phyloP scores from a whole-genome alignment of 2,888 invertebrate species.

The Heliconius ethilla region DNA sequence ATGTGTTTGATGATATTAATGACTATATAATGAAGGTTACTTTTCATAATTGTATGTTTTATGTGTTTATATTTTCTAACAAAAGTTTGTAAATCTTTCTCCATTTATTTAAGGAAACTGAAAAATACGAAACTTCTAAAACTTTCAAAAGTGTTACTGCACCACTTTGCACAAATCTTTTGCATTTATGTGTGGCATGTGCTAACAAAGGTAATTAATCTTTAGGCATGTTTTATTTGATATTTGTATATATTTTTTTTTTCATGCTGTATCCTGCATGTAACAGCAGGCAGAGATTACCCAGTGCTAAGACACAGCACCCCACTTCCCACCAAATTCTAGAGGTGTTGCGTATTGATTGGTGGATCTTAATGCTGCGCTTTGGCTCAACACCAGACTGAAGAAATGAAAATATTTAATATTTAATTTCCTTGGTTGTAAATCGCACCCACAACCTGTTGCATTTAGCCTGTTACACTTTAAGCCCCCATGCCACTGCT shows the following conservation, averaged over 20 bases:
- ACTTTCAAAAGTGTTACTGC: constrained; percentile 64
- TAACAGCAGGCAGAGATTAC: no score
- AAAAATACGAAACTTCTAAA: constrained; percentile 75
- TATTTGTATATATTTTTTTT: not conserved
- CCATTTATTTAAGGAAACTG: constrained; percentile 70
- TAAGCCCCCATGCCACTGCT: no score
- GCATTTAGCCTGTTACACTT: no score
- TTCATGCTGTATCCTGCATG: no score
- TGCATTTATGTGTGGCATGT: constrained; percentile 69
- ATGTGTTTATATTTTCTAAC: not conserved
- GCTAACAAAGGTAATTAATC: constrained; percentile 70
- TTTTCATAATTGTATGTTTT: not conserved
- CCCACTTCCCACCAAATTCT: no score
- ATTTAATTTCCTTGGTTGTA: no score
- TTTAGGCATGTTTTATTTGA: not conserved
- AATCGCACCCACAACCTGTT: no score
- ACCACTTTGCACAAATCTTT: constrained; percentile 64
- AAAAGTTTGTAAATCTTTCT: not conserved
- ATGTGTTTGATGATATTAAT: constrained; percentile 69
- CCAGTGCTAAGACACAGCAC: no score
- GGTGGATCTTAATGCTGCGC: no score
- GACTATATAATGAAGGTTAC: constrained; percentile 72
- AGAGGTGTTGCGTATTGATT: no score
- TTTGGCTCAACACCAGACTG: no score
- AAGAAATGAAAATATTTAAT: no score